Conservation (phyloP, 2,888 invertebrate genomes). For the Poecilus cupreus region DNA sequence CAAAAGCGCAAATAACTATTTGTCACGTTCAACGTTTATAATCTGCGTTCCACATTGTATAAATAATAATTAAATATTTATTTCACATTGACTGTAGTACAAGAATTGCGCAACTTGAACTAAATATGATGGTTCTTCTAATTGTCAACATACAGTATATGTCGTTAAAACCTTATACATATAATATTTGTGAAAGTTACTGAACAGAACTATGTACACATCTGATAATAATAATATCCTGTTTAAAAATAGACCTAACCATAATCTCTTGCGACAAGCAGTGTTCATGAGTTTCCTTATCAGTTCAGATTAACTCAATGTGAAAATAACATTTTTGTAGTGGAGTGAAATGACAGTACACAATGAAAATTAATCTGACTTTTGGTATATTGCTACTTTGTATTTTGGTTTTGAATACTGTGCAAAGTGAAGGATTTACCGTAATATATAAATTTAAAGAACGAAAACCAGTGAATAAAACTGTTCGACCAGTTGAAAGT, state of each 20-base stretch:
- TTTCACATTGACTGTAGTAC: too few species aligned
- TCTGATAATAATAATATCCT: neutral
- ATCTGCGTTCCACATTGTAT: too few species aligned
- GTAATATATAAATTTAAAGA: slow-evolving; percentile 6
- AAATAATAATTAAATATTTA: too few species aligned
- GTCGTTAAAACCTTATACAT: too few species aligned
- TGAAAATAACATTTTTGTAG: neutral
- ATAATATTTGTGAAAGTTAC: too few species aligned
- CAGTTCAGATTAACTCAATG: slow-evolving; percentile 12
- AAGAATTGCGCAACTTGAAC: too few species aligned
- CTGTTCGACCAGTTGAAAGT: neutral
- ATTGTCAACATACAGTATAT: too few species aligned
- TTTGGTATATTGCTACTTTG: neutral
- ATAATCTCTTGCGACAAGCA: neutral
- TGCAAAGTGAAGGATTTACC: neutral
- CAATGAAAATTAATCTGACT: neutral
- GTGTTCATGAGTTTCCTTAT: slow-evolving; percentile 8
- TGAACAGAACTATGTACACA: neutral
- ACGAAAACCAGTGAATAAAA: neutral
- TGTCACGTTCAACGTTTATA: too few species aligned
- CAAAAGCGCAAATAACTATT: too few species aligned
- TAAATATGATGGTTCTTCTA: too few species aligned
- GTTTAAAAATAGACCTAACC: slow-evolving; percentile 4
- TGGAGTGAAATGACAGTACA: neutral
- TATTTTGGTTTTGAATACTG: neutral